Evolutionary conservation across 2,113 vertebrate species (phyloP), one percentile per base, ranked within the genome.

Genomic region (Brienomyrus longianalis): DNA sequence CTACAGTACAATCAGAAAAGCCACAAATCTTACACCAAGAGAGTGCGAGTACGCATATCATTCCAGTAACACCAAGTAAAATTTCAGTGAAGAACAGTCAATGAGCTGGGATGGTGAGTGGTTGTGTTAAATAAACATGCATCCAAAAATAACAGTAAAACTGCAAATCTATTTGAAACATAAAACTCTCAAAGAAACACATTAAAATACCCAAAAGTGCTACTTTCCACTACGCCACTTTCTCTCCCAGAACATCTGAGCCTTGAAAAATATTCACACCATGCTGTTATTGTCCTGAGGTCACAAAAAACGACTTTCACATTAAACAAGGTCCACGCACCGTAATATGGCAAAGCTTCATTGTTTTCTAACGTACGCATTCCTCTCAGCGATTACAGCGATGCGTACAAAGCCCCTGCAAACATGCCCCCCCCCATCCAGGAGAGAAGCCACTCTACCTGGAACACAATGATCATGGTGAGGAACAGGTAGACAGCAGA

Each of bases 401-500:
- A 66, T 10, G 8, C n/a, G 59, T 3, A n/a, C 23, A 10, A 23
- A n/a, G 23, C 8, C 0, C 21, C 39, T 27, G 83, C 74, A 80
- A 43, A 43, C 11, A 39, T 35, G 11, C 5, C 35, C 11, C 77
- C 17, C 19, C 66, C 19, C 21, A 47, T 83, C 21, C 80, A 19
- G 43, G 80, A 4, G 23, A 48, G 43, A 50, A 35, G 47, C 52
- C 19, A 45, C 77, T 31, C 51, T 97, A 99, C 98, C 98, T 99
- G 98, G 88, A 99, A 97, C 88, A 99, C 96, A 91, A 99, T 99
- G 91, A 99, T 97, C 96, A 98, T 96, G 0, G 98, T 99, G 91
- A 99, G 95, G 95, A 99, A 99, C 31, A 98, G 97, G 95, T 99
- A 99, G 1, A 98, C 91, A 1, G 98, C 97, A 5, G 98, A 97